Conservation (phyloP, 2,888 invertebrate species). For the Phytoseiulus persimilis region DNA sequence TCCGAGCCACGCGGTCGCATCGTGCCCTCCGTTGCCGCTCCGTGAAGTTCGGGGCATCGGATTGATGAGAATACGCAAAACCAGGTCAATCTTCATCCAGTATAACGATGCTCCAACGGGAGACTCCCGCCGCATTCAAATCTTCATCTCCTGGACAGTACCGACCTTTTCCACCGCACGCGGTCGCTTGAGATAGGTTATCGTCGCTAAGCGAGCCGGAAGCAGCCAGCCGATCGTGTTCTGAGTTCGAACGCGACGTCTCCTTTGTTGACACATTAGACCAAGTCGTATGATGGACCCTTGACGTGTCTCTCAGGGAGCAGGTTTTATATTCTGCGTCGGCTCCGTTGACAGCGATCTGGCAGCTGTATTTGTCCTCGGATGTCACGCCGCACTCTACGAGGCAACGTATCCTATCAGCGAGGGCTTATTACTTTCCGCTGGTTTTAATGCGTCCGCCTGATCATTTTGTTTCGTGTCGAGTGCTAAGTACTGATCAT, state of each 20-base stretch:
- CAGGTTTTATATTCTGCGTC: neutral
- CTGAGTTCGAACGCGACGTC: neutral
- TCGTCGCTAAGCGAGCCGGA: neutral
- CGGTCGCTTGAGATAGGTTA: too few relatives aligned
- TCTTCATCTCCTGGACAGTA: too few relatives aligned
- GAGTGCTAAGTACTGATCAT: neutral
- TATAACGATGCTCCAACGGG: too few relatives aligned
- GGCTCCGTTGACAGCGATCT: neutral
- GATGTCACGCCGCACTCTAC: neutral
- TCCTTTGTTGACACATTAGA: neutral
- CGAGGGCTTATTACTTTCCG: neutral
- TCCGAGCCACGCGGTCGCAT: too few relatives aligned
- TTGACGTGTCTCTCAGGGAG: neutral
- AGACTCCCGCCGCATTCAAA: too few relatives aligned
- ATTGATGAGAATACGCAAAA: too few relatives aligned
- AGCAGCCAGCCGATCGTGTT: neutral
- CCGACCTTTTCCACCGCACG: too few relatives aligned
- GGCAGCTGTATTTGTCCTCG: neutral
- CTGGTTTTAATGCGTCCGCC: neutral
- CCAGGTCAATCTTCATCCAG: too few relatives aligned
- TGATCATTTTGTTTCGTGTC: neutral
- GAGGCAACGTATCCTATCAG: neutral
- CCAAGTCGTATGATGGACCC: neutral
- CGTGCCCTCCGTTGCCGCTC: too few relatives aligned
- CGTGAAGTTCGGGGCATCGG: too few relatives aligned